phyloP scores from a whole-genome alignment of 2,797 vertebrate species.

The Gymnothorax reevesii region DNA sequence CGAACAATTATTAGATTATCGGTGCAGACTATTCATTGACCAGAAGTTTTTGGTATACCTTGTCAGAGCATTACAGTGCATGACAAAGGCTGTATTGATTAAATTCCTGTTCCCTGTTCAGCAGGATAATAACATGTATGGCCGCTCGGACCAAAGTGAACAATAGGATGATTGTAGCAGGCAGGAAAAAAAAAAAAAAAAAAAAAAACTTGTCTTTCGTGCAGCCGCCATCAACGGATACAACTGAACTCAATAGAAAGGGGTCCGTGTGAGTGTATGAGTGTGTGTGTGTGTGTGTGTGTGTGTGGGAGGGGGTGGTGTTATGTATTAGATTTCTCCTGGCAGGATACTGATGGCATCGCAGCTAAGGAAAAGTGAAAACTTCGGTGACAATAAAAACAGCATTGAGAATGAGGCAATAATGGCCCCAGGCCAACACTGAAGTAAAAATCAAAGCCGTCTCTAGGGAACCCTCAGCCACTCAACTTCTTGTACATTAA shows the following conservation, averaged over 20 bases:
- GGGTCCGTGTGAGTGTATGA: not conserved
- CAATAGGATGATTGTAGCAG: slow-evolving; percentile 30
- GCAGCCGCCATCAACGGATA: slow-evolving; percentile 25
- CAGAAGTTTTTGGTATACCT: slow-evolving; percentile 29
- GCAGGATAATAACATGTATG: slow-evolving; percentile 47
- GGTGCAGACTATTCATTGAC: slow-evolving; percentile 40
- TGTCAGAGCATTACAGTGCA: slow-evolving; percentile 35
- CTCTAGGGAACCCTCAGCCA: not conserved
- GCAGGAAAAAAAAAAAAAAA: not conserved
- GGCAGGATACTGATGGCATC: slow-evolving; percentile 15
- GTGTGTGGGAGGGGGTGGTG: not conserved
- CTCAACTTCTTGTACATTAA: not conserved
- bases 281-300: no score
- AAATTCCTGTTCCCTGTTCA: slow-evolving; percentile 17
- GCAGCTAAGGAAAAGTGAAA: slow-evolving; percentile 15
- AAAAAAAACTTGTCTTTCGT: not conserved
- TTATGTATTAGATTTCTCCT: slow-evolving; percentile 33
- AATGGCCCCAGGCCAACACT: not conserved
- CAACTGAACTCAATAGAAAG: slow-evolving; percentile 34
- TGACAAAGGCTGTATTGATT: slow-evolving; percentile 53
- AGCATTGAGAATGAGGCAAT: not conserved
- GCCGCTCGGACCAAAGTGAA: slow-evolving; percentile 44
- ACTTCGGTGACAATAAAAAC: slow-evolving; percentile 14
- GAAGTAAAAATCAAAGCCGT: not conserved
- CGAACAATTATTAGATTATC: slow-evolving; percentile 44